Evolutionary conservation across 2,888 invertebrate genomes (phyloP).

Genomic region (Eupithecia centaureata): DNA sequence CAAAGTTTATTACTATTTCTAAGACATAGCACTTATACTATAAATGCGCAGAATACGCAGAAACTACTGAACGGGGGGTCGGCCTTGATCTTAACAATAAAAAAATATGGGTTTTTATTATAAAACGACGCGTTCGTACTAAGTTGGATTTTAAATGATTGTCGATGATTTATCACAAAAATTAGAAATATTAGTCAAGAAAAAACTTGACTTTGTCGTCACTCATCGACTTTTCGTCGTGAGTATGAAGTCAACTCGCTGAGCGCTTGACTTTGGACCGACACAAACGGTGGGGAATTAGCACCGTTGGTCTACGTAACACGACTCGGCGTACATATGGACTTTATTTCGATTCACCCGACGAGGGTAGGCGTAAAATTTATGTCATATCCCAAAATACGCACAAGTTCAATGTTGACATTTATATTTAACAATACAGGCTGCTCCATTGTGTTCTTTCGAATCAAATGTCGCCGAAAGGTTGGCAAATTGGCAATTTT

Average conservation of each 20-base stretch:
- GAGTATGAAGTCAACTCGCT: slow-evolving; percentile 14
- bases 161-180: not conserved
- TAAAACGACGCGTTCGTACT: no score
- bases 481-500: slow-evolving; percentile 53
- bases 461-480: slow-evolving; percentile 62
- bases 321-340: slow-evolving; percentile 77
- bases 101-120: no score
- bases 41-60: not conserved
- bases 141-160: no score
- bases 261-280: slow-evolving; percentile 39
- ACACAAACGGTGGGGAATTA: slow-evolving; percentile 60
- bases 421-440: slow-evolving; percentile 76
- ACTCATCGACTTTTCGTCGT: no score
- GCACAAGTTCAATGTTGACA: slow-evolving; percentile 77
- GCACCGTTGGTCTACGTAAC: slow-evolving; percentile 72
- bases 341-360: slow-evolving; percentile 75
- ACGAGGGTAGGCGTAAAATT: slow-evolving; percentile 78
- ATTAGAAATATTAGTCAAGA: not conserved
- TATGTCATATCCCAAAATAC: slow-evolving; percentile 77
- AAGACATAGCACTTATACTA: no score
- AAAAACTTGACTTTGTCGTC: no score
- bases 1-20: not conserved
- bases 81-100: no score
- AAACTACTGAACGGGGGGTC: not conserved
- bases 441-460: slow-evolving; percentile 64